Conservation (phyloP, 2,888 invertebrate genomes). For the Baccha elongata region DNA sequence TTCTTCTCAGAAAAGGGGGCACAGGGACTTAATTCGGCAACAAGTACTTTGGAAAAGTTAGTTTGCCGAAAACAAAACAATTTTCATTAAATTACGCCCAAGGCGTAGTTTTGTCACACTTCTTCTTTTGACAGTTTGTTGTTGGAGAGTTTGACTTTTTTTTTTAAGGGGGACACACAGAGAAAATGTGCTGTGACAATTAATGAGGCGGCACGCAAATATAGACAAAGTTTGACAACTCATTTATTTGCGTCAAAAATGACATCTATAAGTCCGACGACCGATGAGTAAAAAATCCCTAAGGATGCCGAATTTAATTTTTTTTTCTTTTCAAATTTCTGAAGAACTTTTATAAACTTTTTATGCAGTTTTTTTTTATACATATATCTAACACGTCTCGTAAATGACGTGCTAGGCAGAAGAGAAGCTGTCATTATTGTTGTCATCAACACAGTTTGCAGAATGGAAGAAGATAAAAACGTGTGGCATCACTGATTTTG, state of each 20-base stretch:
- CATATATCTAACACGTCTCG: neutral
- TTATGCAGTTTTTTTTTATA: constrained; percentile 38
- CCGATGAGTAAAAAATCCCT: constrained; percentile 9
- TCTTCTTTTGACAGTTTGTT: constrained; percentile 55
- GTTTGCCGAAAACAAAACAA: constrained; percentile 68
- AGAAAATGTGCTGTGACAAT: constrained; percentile 61
- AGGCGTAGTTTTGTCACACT: constrained; percentile 60
- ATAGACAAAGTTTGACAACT: constrained; percentile 63
- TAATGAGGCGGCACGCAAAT: constrained; percentile 69
- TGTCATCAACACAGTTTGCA: constrained; percentile 17
- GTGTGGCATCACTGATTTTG: constrained; percentile 54
- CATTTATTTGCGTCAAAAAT: constrained; percentile 65
- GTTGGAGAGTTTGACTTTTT: neutral
- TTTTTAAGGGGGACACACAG: neutral
- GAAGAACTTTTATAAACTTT: constrained; percentile 10
- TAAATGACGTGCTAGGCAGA: constrained; percentile 36
- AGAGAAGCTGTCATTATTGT: constrained; percentile 49
- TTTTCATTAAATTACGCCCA: constrained; percentile 72
- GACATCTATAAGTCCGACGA: constrained; percentile 35
- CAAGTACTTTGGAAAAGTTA: constrained; percentile 62
- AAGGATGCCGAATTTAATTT: neutral
- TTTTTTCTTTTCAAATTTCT: neutral
- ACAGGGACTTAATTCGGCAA: constrained; percentile 68
- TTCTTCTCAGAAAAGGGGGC: neutral
- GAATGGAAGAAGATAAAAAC: constrained; percentile 22